A percentile compares a stretch with the other conserved stretches of the same genome.
phyloP scores from a whole-genome alignment of 2,888 invertebrate species.

The Chrysolina americana region DNA sequence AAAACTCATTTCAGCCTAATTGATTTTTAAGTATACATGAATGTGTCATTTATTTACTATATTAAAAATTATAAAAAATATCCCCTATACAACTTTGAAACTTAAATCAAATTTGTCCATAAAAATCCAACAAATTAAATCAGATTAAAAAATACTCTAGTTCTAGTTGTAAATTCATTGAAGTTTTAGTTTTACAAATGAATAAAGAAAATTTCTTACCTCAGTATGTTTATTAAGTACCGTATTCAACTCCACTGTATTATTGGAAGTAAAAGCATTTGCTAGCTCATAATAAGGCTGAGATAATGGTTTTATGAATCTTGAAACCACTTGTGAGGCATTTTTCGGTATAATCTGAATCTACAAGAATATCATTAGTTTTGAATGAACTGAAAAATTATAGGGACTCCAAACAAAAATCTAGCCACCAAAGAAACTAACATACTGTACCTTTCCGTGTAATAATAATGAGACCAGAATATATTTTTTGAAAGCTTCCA shows the following conservation, averaged over 20 bases:
- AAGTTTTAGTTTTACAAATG: not conserved
- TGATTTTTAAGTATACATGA: too few species aligned
- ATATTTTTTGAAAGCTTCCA: constrained; percentile 97
- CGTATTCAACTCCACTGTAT: constrained; percentile 78
- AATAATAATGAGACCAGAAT: constrained; percentile 92
- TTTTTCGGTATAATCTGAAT: constrained; percentile 86
- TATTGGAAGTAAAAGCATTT: constrained; percentile 84
- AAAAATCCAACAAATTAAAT: too few species aligned
- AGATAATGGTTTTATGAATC: constrained; percentile 88
- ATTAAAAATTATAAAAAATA: too few species aligned
- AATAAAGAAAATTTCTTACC: constrained; percentile 51
- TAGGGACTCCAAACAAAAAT: not conserved
- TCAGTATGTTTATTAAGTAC: constrained; percentile 86
- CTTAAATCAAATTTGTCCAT: too few species aligned
- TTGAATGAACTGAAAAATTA: too few species aligned
- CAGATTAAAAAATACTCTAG: too few species aligned
- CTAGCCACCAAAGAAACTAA: constrained; percentile 32
- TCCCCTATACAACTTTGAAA: too few species aligned
- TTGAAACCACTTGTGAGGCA: constrained; percentile 89
- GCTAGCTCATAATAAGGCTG: constrained; percentile 91
- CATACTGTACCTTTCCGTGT: constrained; percentile 85
- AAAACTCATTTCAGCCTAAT: too few species aligned
- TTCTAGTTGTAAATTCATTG: too few species aligned
- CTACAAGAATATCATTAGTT: constrained; percentile 58
- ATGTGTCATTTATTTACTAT: too few species aligned